Evolutionary conservation across 1,140 invertebrate genomes (phyloP).

Genomic region (Linepithema humile): DNA sequence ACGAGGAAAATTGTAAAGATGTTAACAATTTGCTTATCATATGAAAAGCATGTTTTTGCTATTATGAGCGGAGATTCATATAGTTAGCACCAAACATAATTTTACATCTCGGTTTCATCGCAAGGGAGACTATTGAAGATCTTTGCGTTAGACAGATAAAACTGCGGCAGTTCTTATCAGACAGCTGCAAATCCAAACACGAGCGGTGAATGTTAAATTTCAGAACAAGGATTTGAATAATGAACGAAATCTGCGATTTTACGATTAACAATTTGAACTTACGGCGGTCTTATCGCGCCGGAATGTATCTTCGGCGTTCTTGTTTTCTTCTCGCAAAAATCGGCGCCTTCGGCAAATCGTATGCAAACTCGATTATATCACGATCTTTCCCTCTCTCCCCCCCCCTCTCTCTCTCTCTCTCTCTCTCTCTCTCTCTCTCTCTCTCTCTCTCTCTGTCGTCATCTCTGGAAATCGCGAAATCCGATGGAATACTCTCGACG

Average conservation of each 20-base stretch:
- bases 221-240: not conserved
- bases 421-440: not conserved
- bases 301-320: not conserved
- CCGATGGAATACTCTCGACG: constrained; percentile 26
- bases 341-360: not conserved
- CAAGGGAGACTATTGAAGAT: not conserved
- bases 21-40: not conserved
- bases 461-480: constrained; percentile 14
- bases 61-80: not conserved
- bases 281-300: not conserved
- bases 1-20: not conserved
- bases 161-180: constrained; percentile 9
- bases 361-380: constrained; percentile 7
- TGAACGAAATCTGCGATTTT: constrained; percentile 23
- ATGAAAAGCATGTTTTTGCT: not conserved
- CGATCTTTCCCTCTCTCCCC: not conserved
- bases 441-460: not conserved
- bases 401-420: not conserved
- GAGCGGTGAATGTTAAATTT: not conserved
- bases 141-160: constrained; percentile 17
- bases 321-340: constrained; percentile 9
- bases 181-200: not conserved
- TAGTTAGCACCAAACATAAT: not conserved
- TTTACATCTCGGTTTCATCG: not conserved
- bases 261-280: constrained; percentile 1